Conservation (phyloP, 2,888 invertebrate species). For the Magallana nippona region DNA sequence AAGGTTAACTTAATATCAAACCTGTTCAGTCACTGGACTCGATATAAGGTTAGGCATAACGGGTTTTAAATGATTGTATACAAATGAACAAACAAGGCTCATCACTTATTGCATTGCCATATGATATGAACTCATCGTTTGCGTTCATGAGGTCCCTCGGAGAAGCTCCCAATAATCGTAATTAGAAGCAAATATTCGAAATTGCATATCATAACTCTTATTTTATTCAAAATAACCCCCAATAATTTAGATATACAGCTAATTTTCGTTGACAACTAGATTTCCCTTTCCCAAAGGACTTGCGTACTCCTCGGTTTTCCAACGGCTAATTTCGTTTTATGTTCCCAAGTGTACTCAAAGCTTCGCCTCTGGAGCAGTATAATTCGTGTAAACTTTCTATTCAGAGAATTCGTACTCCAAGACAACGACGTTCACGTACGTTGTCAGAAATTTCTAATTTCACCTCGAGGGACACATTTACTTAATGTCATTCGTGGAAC, state of each 20-base stretch:
- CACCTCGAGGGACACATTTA: neutral
- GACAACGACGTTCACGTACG: neutral
- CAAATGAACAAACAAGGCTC: too few relatives aligned
- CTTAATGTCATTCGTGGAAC: neutral
- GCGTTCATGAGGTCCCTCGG: too few relatives aligned
- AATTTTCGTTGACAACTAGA: neutral
- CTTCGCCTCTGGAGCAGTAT: neutral
- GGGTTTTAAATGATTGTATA: too few relatives aligned
- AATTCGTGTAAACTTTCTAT: slow-evolving; percentile 23
- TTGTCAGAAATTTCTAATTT: slow-evolving; percentile 23
- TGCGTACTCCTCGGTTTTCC: neutral
- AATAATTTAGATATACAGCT: neutral
- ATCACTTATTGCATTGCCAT: too few relatives aligned
- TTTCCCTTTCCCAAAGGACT: neutral
- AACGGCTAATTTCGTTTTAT: slow-evolving; percentile 19
- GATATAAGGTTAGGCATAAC: too few relatives aligned
- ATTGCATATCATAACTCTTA: too few relatives aligned
- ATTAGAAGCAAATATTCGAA: too few relatives aligned
- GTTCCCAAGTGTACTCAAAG: neutral
- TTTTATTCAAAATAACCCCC: too few relatives aligned
- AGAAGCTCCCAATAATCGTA: too few relatives aligned
- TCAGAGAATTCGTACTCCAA: neutral
- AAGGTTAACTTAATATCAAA: too few relatives aligned
- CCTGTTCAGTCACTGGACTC: too few relatives aligned
- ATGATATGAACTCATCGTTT: too few relatives aligned